Conservation (phyloP, 2,888 invertebrate species). For the Helicoverpa assulta region DNA sequence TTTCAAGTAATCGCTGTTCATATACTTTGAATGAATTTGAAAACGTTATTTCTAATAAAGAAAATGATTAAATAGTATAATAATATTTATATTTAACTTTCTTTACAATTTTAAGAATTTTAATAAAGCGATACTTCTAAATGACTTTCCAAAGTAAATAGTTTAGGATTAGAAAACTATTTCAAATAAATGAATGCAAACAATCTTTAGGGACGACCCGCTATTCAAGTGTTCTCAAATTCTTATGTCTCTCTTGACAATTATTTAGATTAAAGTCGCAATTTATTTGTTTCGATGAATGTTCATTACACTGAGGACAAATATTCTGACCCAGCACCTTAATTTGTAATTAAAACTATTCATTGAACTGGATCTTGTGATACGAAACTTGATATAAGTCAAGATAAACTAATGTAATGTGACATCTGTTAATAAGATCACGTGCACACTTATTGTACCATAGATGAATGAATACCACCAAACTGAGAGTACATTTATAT, state of each 20-base stretch:
- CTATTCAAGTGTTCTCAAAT: constrained; percentile 32
- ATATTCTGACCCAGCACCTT: constrained; percentile 2
- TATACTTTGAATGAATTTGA: too few species aligned
- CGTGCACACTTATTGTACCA: not conserved
- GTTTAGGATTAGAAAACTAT: constrained; percentile 53
- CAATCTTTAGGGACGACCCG: constrained; percentile 18
- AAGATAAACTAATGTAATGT: too few species aligned
- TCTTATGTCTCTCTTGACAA: constrained; percentile 26
- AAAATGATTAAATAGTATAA: constrained; percentile 1
- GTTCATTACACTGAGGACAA: constrained; percentile 36
- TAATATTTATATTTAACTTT: constrained; percentile 2
- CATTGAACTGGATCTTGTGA: not conserved
- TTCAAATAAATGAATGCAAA: constrained; percentile 46
- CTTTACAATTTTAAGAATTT: constrained; percentile 28
- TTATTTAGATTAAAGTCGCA: constrained; percentile 35
- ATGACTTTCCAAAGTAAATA: constrained; percentile 39
- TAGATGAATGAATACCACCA: not conserved
- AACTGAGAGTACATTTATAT: not conserved
- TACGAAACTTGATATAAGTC: not conserved
- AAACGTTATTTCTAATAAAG: constrained; percentile 1
- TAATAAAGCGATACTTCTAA: constrained; percentile 21
- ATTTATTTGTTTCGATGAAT: constrained; percentile 47
- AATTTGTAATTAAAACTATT: not conserved
- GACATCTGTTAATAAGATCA: not conserved
- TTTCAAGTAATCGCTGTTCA: too few species aligned